phyloP scores from a whole-genome alignment of 2,888 invertebrate species.

The Pyrrhosoma nymphula region DNA sequence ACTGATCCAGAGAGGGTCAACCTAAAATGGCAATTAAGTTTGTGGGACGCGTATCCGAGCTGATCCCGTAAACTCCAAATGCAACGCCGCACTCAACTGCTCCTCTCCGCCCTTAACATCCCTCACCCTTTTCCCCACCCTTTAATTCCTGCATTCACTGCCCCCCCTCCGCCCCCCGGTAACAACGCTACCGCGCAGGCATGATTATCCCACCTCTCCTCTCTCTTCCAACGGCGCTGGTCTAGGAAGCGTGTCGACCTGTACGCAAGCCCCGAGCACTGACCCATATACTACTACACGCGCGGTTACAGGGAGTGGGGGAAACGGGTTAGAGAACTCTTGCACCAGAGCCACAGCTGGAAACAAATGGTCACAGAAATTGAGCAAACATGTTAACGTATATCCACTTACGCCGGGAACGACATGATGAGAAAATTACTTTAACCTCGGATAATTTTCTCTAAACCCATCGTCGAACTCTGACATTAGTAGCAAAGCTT shows the following conservation, averaged over 20 bases:
- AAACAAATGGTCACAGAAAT: constrained; percentile 6
- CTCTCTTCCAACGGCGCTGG: background rate
- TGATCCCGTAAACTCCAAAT: constrained; percentile 60
- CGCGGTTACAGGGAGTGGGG: background rate
- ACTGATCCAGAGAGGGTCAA: constrained; percentile 30
- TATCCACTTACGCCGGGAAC: background rate
- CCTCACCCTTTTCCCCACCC: background rate
- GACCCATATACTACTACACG: constrained; percentile 32
- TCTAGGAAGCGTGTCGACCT: constrained; percentile 44
- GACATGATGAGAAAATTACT: background rate
- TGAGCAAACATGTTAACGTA: background rate
- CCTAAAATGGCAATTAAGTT: constrained; percentile 64
- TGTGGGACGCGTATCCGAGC: constrained; percentile 24
- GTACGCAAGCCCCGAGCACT: constrained; percentile 45
- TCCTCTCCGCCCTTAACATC: background rate
- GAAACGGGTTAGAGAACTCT: background rate
- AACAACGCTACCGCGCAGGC: background rate
- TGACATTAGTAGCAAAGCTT: too few species aligned
- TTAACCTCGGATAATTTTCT: background rate
- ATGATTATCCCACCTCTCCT: background rate
- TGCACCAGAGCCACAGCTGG: background rate
- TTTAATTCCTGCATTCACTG: background rate
- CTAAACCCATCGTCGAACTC: background rate
- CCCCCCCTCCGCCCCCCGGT: background rate
- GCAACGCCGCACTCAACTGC: background rate